phyloP scores from a whole-genome alignment of 1,140 invertebrate species.

The Bradysia coprophila region DNA sequence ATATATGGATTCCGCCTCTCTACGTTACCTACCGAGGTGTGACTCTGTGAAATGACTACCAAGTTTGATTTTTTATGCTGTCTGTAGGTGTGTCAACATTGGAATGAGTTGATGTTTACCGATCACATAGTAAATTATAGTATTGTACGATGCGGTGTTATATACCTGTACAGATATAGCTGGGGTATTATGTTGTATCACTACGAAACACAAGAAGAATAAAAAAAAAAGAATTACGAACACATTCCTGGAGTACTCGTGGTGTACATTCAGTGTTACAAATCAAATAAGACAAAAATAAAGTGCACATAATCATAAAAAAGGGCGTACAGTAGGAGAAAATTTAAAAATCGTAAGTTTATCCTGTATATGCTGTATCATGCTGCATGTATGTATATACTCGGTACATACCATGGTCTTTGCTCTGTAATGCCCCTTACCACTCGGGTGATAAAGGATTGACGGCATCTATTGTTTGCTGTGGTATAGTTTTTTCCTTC shows the following conservation, averaged over 20 bases:
- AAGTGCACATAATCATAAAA: background rate
- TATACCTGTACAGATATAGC: no score
- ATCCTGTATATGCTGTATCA: no score
- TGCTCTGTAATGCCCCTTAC: no score
- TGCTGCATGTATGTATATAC: no score
- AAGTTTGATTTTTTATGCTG: background rate
- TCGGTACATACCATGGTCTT: no score
- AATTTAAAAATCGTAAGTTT: no score
- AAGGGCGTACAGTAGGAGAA: background rate
- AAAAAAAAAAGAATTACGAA: no score
- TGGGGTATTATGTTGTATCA: no score
- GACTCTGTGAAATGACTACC: constrained; percentile 4
- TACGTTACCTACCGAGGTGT: constrained; percentile 1
- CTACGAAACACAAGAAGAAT: no score
- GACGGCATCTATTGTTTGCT: background rate
- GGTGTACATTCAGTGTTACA: background rate
- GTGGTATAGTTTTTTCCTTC: background rate
- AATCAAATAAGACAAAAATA: background rate
- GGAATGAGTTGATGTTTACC: constrained; percentile 1
- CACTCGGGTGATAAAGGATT: no score
- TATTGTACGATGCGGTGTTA: no score
- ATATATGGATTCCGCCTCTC: background rate
- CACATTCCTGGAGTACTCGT: background rate
- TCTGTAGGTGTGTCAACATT: constrained; percentile 2
- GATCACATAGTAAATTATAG: background rate